A percentile compares a stretch with the other conserved stretches of the same genome.
phyloP scores from a whole-genome alignment of 2,113 vertebrate genomes.

The Hymenochirus boettgeri region DNA sequence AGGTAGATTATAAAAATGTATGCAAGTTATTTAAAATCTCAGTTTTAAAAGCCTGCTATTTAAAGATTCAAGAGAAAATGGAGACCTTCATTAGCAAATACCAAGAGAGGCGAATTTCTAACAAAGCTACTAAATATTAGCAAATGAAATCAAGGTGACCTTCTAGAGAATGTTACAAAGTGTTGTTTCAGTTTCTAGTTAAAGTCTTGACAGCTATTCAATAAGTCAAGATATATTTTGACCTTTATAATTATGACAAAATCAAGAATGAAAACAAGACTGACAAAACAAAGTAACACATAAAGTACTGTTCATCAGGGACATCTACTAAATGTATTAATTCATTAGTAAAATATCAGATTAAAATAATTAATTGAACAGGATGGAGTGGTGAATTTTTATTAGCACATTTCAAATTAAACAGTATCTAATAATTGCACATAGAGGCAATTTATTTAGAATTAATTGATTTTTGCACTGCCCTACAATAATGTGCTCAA shows the following conservation, averaged over 20 bases:
- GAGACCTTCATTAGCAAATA: constrained; percentile 7
- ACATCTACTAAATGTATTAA: constrained; percentile 18
- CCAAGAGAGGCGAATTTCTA: background rate
- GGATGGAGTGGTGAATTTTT: background rate
- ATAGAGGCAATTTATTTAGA: no score
- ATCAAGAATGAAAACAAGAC: constrained; percentile 33
- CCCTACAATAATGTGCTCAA: no score
- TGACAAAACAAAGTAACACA: constrained; percentile 22
- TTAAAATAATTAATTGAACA: background rate
- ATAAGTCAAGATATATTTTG: constrained; percentile 39
- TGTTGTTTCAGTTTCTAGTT: constrained; percentile 27
- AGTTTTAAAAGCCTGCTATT: background rate
- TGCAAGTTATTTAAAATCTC: background rate
- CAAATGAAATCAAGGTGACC: constrained; percentile 35
- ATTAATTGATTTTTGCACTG: no score
- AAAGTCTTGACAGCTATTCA: constrained; percentile 36
- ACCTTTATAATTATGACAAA: constrained; percentile 43
- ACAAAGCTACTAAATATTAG: constrained; percentile 13
- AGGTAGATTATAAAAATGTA: no score
- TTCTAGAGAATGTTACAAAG: constrained; percentile 14
- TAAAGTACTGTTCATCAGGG: constrained; percentile 9
- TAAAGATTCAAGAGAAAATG: background rate
- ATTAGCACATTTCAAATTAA: background rate
- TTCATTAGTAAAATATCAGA: constrained; percentile 32
- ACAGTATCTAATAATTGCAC: no score